Evolutionary conservation across 2,113 vertebrate genomes (phyloP).

Genomic region (Corydoras sp.): DNA sequence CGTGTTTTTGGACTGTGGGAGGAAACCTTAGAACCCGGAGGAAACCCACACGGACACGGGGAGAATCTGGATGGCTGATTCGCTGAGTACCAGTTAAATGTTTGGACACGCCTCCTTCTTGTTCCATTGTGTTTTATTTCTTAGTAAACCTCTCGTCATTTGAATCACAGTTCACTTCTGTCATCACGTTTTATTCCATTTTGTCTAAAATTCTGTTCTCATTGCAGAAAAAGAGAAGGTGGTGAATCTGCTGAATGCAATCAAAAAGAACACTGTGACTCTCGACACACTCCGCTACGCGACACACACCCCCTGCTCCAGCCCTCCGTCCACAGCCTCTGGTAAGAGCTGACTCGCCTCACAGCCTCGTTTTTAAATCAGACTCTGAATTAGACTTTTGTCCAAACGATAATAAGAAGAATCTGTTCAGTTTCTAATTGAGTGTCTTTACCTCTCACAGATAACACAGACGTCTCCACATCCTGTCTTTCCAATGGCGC

Average conservation of each 20-base stretch:
- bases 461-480: constrained; percentile 2
- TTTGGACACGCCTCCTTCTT: too few relatives aligned
- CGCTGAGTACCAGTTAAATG: too few relatives aligned
- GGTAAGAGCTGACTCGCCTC: constrained; percentile 63
- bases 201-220: not conserved
- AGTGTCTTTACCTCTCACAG: not conserved
- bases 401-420: not conserved
- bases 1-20: too few relatives aligned
- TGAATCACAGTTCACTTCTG: too few relatives aligned
- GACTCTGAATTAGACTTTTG: not conserved
- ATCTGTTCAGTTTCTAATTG: not conserved
- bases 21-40: too few relatives aligned
- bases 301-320: constrained; percentile 70
- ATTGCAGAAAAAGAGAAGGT: constrained; percentile 87
- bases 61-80: too few relatives aligned
- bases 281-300: constrained; percentile 77
- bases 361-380: not conserved
- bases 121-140: too few relatives aligned
- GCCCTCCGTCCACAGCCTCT: constrained; percentile 61
- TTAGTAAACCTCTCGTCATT: too few relatives aligned
- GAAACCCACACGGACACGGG: too few relatives aligned
- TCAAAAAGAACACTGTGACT: constrained; percentile 84
- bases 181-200: too few relatives aligned
- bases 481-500: constrained; percentile 71
- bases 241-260: constrained; percentile 83